Base-by-base conservation (phyloP, 2,888 invertebrate genomes). In the Helicoverpa assulta region DNA sequence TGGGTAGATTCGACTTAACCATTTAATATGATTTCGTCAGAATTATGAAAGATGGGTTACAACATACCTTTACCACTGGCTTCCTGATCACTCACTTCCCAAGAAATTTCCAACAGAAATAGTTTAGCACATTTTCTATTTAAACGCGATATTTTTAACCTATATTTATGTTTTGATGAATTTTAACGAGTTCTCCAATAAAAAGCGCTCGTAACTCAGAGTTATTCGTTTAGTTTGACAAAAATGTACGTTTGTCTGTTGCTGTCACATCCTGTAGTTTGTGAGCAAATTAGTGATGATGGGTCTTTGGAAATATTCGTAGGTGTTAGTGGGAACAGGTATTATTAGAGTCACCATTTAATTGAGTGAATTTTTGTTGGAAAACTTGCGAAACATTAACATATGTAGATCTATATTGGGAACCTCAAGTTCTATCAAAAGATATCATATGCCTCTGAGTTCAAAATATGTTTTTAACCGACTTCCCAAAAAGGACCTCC, bases 121-220 rank as follows among this genome's bases (percentile, higher is more conserved):
- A 68, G 40, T 53, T 61, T 43, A 58, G 29, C 61, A 64, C 57
- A 68, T 58, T 69, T 74, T 66, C 19, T 60, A 59, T 68, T 21
- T 72, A 60, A 76, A 61, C 63, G 52, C 65, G 67, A 76, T 80
- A 74, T 68, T 70, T 72, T 59, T 80, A 80, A 80, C 83, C 71
- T 65, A 67, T 54, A 58, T 52, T 58, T 67, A 67, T 68, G 57
- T 73, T 81, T 76, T 81, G 73, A 73, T 73, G 63, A 73, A 74
- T 80, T 83, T 75, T 69, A 76, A 76, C 77, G 75, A 67, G 67
- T 59, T 62, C 47, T 37, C 59, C 72, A 75, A 83, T 83, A 83
- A 81, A 82, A 83, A 66, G 47, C 60, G 60, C 12, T 57, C 69
- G 60, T 83, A 81, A 81, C 60, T 83, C 76, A 81, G 21, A 14